A percentile compares a stretch with the other conserved stretches of the same genome.
Conservation (phyloP, 2,888 invertebrate species). For the Macrosiphum euphorbiae region DNA sequence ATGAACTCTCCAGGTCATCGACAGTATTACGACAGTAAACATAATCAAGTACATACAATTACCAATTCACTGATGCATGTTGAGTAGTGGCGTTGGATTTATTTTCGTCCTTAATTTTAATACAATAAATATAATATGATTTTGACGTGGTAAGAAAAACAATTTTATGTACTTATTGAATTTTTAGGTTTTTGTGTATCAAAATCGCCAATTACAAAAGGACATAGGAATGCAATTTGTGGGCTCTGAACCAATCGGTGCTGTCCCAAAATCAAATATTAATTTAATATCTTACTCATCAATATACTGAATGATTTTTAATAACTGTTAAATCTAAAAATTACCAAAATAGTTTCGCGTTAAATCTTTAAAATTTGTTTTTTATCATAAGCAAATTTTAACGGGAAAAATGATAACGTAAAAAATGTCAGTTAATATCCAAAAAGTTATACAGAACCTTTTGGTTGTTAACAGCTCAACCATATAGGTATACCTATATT, state of each 20-base stretch:
- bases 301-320: not conserved
- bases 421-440: too few species aligned
- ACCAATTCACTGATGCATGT: not conserved
- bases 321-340: not conserved
- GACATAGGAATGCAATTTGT: not conserved
- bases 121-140: not conserved
- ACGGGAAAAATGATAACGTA: not conserved
- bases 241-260: not conserved
- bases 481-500: too few species aligned
- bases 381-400: not conserved
- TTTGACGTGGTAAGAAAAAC: not conserved
- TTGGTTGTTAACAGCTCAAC: too few species aligned
- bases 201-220: not conserved
- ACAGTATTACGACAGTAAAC: not conserved
- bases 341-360: too few species aligned
- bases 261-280: not conserved
- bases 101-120: not conserved
- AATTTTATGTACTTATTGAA: not conserved
- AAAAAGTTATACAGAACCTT: too few species aligned
- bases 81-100: not conserved
- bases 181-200: not conserved
- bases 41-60: not conserved
- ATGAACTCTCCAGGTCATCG: not conserved
- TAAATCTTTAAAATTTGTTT: not conserved
- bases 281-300: too few species aligned